Evolutionary conservation across 30 jellyfish, hydroid and myxozoan species (phyloP).

Genomic region (Pseudorhiza aurosa): DNA sequence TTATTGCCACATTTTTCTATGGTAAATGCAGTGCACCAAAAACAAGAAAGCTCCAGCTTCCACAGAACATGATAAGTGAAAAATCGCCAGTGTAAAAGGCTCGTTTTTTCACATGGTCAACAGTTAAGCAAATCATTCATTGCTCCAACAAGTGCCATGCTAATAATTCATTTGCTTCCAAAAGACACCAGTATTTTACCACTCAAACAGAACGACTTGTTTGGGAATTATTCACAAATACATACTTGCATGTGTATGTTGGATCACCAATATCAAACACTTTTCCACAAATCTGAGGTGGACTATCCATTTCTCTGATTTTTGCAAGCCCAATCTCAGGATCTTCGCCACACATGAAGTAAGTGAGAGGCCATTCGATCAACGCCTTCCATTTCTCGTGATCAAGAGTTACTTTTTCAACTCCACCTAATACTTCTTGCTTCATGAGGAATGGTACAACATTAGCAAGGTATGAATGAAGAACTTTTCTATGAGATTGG

Average conservation of each 20-base stretch:
- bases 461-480: conserved; percentile 37
- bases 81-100: too few species aligned
- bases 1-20: too few species aligned
- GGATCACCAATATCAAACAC: conserved; percentile 93
- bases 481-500: not conserved
- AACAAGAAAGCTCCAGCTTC: too few species aligned
- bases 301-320: conserved; percentile 49
- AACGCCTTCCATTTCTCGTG: conserved; percentile 36
- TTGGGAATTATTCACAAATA: too few species aligned
- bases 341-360: conserved; percentile 74
- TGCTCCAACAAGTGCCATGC: too few species aligned
- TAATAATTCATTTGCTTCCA: too few species aligned
- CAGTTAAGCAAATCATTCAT: too few species aligned
- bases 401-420: conserved; percentile 52
- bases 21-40: too few species aligned
- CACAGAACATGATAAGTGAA: too few species aligned
- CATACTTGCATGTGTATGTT: conserved; percentile 96
- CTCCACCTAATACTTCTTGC: conserved; percentile 38
- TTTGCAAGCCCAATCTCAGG: conserved; percentile 56
- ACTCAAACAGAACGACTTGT: too few species aligned
- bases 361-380: conserved; percentile 60
- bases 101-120: too few species aligned
- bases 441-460: conserved; percentile 31
- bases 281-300: conserved; percentile 86
- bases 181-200: too few species aligned